Evolutionary conservation across 2,113 vertebrate species (phyloP).

Genomic region (Pedetes capensis): DNA sequence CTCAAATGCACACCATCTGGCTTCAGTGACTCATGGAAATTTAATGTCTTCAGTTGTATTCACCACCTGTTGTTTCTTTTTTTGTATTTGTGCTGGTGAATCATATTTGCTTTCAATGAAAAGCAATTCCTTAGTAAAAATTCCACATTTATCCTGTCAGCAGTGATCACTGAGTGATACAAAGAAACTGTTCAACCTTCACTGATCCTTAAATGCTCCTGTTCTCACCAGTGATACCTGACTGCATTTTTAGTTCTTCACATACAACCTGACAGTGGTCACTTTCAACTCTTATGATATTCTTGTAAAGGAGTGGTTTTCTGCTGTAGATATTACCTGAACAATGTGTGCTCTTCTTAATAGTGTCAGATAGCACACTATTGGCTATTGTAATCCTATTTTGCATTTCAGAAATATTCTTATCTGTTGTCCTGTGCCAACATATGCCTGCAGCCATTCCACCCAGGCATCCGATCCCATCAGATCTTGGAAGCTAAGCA

Average conservation of each 20-base stretch:
- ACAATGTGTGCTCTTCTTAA: background rate
- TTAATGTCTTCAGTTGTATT: slow-evolving; percentile 79
- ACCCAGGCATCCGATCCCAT: no score
- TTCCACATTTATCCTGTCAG: slow-evolving; percentile 61
- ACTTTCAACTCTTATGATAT: background rate
- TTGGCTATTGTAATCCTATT: background rate
- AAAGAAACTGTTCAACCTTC: background rate
- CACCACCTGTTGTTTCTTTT: slow-evolving; percentile 72
- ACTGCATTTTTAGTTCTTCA: slow-evolving; percentile 15
- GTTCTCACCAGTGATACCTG: background rate
- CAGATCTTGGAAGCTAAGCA: no score
- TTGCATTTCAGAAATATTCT: background rate
- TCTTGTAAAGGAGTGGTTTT: background rate
- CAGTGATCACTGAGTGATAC: slow-evolving; percentile 26
- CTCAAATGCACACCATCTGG: slow-evolving; percentile 82
- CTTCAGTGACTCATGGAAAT: slow-evolving; percentile 84
- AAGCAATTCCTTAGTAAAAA: slow-evolving; percentile 74
- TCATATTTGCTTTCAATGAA: slow-evolving; percentile 72
- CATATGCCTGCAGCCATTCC: no score
- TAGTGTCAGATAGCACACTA: background rate
- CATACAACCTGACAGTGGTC: background rate
- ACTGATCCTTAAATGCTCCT: background rate
- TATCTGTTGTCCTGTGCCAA: background rate
- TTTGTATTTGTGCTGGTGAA: slow-evolving; percentile 58
- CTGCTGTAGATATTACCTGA: background rate